A percentile compares a stretch with the other conserved stretches of the same genome.
Conservation (phyloP, 2,113 vertebrate species). For the Heterotilapia buettikoferi region DNA sequence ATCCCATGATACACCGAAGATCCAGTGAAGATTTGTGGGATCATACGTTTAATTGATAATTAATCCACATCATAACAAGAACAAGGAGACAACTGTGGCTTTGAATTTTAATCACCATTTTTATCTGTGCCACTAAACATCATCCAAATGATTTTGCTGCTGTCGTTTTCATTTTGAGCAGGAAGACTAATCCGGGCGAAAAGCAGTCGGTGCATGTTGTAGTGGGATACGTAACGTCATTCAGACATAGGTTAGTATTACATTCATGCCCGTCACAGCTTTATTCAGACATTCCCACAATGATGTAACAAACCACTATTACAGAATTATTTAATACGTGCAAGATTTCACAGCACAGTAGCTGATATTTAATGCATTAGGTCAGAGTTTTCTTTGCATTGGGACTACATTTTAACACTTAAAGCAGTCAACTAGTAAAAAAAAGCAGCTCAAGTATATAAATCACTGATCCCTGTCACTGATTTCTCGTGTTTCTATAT, state of each 20-base stretch:
- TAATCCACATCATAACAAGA: slow-evolving; percentile 65
- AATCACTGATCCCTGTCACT: background rate
- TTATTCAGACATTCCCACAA: background rate
- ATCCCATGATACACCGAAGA: slow-evolving; percentile 28
- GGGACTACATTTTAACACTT: background rate
- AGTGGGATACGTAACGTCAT: background rate
- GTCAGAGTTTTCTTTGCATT: background rate
- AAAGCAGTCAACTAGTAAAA: background rate
- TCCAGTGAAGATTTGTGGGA: slow-evolving; percentile 44
- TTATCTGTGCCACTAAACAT: background rate
- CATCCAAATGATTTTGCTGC: background rate
- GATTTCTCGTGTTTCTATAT: background rate
- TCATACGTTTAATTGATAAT: slow-evolving; percentile 66
- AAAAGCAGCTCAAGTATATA: background rate
- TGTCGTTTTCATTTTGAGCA: background rate
- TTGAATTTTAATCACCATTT: slow-evolving; percentile 51
- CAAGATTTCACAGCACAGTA: background rate
- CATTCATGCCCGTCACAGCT: background rate
- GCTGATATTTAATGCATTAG: background rate
- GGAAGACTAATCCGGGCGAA: background rate
- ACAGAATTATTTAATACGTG: background rate
- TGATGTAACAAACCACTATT: background rate
- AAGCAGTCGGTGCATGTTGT: background rate
- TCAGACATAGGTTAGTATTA: background rate
- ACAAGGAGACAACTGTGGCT: slow-evolving; percentile 47